Evolutionary conservation across 2,113 vertebrate species (phyloP), one percentile per base, ranked within the genome.

Genomic region (Hystrix cristata): DNA sequence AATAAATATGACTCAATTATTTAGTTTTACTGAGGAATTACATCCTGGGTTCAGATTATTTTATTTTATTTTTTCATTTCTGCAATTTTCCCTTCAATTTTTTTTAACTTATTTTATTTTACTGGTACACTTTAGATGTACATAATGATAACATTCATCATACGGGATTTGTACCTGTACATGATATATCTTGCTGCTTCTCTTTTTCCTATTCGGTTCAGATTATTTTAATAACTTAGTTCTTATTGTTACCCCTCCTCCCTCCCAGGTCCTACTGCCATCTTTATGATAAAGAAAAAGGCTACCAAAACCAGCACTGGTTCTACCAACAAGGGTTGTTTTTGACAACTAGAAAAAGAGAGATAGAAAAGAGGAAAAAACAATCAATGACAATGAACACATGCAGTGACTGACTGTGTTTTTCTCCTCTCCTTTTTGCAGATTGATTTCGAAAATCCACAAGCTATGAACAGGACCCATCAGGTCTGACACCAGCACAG

Each of bases 161-260:
- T 38, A 38, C 38, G 38, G 38, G 38, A 38, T 38, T 38, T 38
- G 38, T 38, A 38, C 38, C 38, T 38, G 38, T 38, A 38, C 38
- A 38, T 38, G 38, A 38, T 38, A 38, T 38, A 38, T 38, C 38
- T 38, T 38, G 38, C 38, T 38, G 38, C 38, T 38, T 38, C 38
- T 38, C 38, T 38, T 38, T 38, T 38, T 38, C 38, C 38, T 38
- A 38, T 38, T 38, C 38, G 21, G 21, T 2, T 60, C 55, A 80
- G 46, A 80, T 74, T 69, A 79, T 80, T 64, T 93, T 83, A 89
- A 64, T 80, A 92, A 92, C 8, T 84, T 81, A 7, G 18, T 78
- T 59, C 23, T 91, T 69, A 67, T 8, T 94, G 11, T 65, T 8
- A 4, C 62, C 18, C 25, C 15, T 72, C 9, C 60, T 23, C 25